Conservation (phyloP, 2,888 invertebrate genomes). For the Junonia oenone region DNA sequence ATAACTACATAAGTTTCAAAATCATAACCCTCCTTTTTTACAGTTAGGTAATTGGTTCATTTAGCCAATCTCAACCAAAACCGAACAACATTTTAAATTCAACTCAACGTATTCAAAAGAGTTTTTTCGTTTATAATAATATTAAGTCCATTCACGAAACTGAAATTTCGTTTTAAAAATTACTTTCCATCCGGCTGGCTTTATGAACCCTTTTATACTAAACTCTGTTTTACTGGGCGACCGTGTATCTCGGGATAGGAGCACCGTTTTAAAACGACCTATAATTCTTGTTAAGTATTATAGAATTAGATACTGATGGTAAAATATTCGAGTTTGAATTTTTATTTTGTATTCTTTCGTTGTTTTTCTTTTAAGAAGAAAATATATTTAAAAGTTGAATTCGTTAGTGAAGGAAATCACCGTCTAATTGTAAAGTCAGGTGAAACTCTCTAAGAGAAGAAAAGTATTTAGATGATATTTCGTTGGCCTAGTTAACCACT, state of each 20-base stretch:
- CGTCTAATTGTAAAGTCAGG: too few species aligned
- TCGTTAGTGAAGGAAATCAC: too few species aligned
- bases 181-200: background rate
- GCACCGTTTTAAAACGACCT: background rate
- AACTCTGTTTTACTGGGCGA: background rate
- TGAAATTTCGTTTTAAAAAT: background rate
- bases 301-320: background rate
- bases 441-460: too few species aligned
- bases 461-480: too few species aligned
- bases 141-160: background rate
- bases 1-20: too few species aligned
- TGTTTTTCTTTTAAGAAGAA: too few species aligned
- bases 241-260: background rate
- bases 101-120: background rate
- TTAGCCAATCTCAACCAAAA: too few species aligned
- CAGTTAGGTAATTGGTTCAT: too few species aligned
- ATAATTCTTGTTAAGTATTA: background rate
- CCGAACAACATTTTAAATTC: background rate
- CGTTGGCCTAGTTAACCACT: too few species aligned
- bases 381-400: too few species aligned
- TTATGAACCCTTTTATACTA: background rate
- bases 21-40: too few species aligned
- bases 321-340: background rate
- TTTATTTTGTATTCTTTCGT: too few species aligned
- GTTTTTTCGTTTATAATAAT: background rate